Conservation (phyloP, 1,140 invertebrate species). For the Lucilia cuprina region DNA sequence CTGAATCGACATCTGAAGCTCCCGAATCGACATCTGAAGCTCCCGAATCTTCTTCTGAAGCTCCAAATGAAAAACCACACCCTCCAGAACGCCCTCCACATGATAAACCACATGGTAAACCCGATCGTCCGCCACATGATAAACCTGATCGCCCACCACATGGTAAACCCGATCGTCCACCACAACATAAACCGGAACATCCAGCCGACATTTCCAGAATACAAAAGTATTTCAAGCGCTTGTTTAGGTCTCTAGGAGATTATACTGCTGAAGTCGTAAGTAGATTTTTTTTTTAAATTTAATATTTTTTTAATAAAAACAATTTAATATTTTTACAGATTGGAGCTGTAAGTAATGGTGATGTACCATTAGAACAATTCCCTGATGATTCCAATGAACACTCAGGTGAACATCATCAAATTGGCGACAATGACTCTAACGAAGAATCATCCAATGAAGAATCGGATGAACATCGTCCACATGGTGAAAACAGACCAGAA, state of each 20-base stretch:
- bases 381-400: not conserved
- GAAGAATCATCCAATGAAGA: not conserved
- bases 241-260: too few relatives aligned
- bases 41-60: not conserved
- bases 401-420: not conserved
- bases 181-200: too few relatives aligned
- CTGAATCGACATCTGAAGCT: not conserved
- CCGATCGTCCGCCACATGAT: too few relatives aligned
- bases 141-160: not conserved
- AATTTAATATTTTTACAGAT: too few relatives aligned
- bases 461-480: not conserved
- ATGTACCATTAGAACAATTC: too few relatives aligned
- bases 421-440: not conserved
- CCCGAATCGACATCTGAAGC: not conserved
- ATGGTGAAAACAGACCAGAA: not conserved
- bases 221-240: too few relatives aligned
- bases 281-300: too few relatives aligned
- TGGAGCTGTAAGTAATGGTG: too few relatives aligned
- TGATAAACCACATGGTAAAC: not conserved
- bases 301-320: too few relatives aligned
- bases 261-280: too few relatives aligned
- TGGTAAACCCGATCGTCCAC: not conserved
- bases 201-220: too few relatives aligned
- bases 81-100: not conserved
- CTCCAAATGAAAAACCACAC: not conserved